A percentile compares a stretch with the other conserved stretches of the same genome.
phyloP scores from a whole-genome alignment of 2,797 vertebrate species.

The Podarcis lilfordi region DNA sequence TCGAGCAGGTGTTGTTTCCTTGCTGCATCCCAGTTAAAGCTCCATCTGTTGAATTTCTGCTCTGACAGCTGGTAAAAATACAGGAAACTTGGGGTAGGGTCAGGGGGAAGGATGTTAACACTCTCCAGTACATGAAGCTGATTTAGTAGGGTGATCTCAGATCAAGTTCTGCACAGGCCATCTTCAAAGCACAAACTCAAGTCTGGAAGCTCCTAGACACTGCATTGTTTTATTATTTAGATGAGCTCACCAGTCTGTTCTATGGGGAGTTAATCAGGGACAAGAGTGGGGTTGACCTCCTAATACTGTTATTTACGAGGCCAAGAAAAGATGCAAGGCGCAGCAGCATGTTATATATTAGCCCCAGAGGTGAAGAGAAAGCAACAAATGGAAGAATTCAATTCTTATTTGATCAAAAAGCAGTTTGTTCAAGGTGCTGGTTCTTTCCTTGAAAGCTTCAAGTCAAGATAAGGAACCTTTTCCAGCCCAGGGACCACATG shows the following conservation, averaged over 20 bases:
- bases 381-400: not conserved
- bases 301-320: not conserved
- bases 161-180: not conserved
- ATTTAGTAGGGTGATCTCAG: too few relatives aligned
- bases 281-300: not conserved
- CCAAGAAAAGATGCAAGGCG: not conserved
- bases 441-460: not conserved
- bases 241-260: not conserved
- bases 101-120: too few relatives aligned
- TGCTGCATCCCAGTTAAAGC: too few relatives aligned
- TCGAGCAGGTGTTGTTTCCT: too few relatives aligned
- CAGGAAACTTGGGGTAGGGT: too few relatives aligned
- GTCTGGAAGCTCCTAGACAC: not conserved
- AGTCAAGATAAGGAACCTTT: too few relatives aligned
- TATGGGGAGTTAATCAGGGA: not conserved
- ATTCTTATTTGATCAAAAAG: not conserved
- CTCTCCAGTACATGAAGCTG: too few relatives aligned
- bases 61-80: too few relatives aligned
- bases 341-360: not conserved
- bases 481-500: too few relatives aligned
- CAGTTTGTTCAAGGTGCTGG: not conserved
- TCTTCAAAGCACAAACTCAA: not conserved
- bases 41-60: too few relatives aligned
- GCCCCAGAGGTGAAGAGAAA: not conserved
- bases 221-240: not conserved